A percentile compares a stretch with the other conserved stretches of the same genome.
Evolutionary conservation across 2,888 invertebrate genomes (phyloP).

Genomic region (Tiliacea aurago): DNA sequence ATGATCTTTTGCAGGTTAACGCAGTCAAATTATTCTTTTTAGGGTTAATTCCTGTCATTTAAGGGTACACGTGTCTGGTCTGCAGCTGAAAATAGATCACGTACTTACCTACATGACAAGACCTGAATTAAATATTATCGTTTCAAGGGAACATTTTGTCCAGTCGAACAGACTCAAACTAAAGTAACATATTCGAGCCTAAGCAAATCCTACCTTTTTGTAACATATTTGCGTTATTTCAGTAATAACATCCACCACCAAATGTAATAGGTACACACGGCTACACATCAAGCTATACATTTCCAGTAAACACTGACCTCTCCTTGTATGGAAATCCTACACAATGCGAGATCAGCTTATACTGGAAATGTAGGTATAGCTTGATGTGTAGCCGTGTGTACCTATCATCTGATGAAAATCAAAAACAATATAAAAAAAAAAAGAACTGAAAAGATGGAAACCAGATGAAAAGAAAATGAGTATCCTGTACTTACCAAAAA

Average conservation of each 20-base stretch:
- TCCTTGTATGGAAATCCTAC: no score
- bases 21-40: background rate
- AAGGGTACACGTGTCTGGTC: background rate
- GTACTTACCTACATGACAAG: background rate
- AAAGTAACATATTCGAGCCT: conserved; percentile 26
- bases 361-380: no score
- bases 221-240: conserved; percentile 12
- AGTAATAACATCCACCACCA: background rate
- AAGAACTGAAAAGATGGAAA: no score
- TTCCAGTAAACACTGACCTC: no score
- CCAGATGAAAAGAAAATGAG: no score
- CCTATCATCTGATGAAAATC: no score
- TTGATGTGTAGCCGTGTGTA: no score
- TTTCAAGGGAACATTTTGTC: conserved; percentile 24
- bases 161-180: conserved; percentile 26
- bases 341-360: no score
- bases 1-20: no score
- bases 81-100: conserved; percentile 7
- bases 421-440: no score
- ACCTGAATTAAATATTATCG: conserved; percentile 34
- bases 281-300: no score
- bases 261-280: background rate
- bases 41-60: background rate
- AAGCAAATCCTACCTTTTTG: conserved; percentile 43
- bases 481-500: no score